These are phyloP conservation scores for Aphelocoma coerulescens DNA, from an alignment of 2,113 vertebrate genomes.

Conservation along the genomic window DNA sequence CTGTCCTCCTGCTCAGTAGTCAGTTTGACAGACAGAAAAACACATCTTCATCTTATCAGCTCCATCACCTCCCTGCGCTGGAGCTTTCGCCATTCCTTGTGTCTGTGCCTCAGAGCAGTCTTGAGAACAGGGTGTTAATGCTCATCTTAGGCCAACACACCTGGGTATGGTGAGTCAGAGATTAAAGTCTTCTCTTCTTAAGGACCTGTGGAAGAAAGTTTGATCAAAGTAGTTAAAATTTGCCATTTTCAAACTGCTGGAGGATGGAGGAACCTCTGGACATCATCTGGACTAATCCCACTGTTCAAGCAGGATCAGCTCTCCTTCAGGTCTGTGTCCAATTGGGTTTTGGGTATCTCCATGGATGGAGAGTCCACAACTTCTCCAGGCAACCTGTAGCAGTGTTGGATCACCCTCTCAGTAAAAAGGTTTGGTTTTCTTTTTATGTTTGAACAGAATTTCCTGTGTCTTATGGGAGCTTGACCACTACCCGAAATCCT, in stretches of 20 bases:
- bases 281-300: not conserved
- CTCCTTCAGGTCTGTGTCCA: not conserved
- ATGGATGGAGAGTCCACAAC: not conserved
- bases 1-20: not conserved
- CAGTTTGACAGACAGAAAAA: not conserved
- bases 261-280: not conserved
- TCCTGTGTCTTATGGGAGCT: not conserved
- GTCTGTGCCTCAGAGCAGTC: not conserved
- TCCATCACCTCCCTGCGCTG: accelerated
- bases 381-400: accelerated
- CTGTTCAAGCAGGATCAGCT: not conserved
- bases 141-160: accelerated
- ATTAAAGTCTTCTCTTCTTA: not conserved
- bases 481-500: not conserved
- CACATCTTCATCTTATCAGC: not conserved
- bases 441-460: not conserved
- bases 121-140: not conserved
- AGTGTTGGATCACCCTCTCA: not conserved
- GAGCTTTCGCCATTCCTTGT: not conserved
- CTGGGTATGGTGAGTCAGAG: not conserved
- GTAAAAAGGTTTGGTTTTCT: not conserved
- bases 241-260: not conserved
- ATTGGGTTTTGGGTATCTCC: not conserved
- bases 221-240: not conserved
- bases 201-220: not conserved